These are phyloP conservation scores for Bombus difficillimus DNA, from an alignment of 1,140 invertebrate species.

Conservation along the genomic window DNA sequence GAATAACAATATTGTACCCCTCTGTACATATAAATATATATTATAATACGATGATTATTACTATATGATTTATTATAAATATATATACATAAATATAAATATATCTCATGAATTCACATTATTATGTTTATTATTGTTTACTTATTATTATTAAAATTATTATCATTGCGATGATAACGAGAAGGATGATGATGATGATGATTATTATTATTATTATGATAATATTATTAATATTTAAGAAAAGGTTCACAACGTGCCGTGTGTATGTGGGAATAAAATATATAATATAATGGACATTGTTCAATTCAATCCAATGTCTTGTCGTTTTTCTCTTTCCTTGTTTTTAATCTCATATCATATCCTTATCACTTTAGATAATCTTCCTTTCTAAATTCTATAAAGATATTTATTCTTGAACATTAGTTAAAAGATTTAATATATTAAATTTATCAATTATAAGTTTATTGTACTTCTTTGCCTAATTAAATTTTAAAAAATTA, in stretches of 20 bases:
- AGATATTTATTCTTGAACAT: neutral
- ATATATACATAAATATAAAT: slow-evolving; percentile 75
- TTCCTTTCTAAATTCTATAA: neutral
- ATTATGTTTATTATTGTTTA: slow-evolving; percentile 80
- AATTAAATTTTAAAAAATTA: neutral
- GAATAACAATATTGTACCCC: slow-evolving; percentile 81
- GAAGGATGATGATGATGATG: slow-evolving; percentile 68
- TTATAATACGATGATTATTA: slow-evolving; percentile 81
- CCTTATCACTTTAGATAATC: neutral
- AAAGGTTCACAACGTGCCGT: slow-evolving; percentile 93
- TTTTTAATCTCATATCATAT: neutral
- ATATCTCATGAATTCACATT: slow-evolving; percentile 77
- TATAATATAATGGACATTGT: slow-evolving; percentile 92
- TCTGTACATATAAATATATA: slow-evolving; percentile 83
- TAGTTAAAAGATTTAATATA: neutral
- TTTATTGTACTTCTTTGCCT: neutral
- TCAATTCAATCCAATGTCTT: slow-evolving; percentile 84
- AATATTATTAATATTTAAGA: slow-evolving; percentile 87
- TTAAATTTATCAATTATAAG: neutral
- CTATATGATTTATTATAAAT: slow-evolving; percentile 80
- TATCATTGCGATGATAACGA: slow-evolving; percentile 66
- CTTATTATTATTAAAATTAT: slow-evolving; percentile 73
- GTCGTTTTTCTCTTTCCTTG: slow-evolving; percentile 54
- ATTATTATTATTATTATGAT: slow-evolving; percentile 79
- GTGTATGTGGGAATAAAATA: slow-evolving; percentile 92